Conservation (phyloP, 2,113 vertebrate species). For the Natator depressus region DNA sequence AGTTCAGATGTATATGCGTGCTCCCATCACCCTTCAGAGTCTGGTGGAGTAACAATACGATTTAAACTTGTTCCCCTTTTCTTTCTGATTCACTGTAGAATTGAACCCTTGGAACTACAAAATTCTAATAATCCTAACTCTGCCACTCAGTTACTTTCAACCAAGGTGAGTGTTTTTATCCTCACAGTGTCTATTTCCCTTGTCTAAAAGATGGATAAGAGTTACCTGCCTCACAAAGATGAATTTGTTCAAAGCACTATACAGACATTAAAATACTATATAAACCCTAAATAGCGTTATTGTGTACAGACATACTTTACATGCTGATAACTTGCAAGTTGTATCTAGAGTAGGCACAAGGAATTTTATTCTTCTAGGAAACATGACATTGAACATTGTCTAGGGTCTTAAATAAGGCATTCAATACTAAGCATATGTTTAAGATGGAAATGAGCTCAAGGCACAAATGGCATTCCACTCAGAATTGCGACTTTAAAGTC, state of each 20-base stretch:
- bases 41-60: background rate
- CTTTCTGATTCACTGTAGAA: background rate
- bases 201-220: conserved; percentile 31
- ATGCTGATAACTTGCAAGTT: background rate
- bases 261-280: conserved; percentile 55
- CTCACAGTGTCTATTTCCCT: conserved; percentile 6
- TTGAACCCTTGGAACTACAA: background rate
- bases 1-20: background rate
- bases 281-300: background rate
- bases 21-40: rapidly evolving
- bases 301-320: too few relatives aligned
- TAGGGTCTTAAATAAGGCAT: background rate
- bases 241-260: conserved; percentile 50
- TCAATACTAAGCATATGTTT: too few relatives aligned
- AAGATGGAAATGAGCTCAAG: background rate
- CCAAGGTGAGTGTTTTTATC: conserved; percentile 50
- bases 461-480: background rate
- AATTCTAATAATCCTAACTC: conserved; percentile 55
- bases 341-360: background rate
- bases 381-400: background rate
- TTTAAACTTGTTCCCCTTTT: conserved; percentile 16
- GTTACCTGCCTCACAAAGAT: conserved; percentile 63
- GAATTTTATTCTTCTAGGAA: background rate
- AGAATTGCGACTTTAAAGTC: background rate
- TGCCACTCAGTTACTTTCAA: conserved; percentile 57